Evolutionary conservation across 2,113 vertebrate species (phyloP).

Genomic region (Cygnus buccinator): DNA sequence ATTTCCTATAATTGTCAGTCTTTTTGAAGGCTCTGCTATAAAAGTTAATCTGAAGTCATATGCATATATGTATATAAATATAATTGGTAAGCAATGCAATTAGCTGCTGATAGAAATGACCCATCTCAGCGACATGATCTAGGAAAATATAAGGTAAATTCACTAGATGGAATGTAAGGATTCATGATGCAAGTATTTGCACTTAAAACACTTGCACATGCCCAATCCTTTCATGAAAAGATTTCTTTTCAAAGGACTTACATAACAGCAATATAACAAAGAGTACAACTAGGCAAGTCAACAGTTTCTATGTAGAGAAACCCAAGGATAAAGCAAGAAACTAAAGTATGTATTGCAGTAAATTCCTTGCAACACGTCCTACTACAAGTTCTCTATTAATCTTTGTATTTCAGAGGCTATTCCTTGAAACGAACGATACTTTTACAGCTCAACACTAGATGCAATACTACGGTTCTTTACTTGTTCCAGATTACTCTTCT

Average conservation of each 20-base stretch:
- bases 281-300: not conserved
- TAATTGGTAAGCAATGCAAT: not conserved
- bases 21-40: slow-evolving; percentile 23
- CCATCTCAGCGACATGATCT: not conserved
- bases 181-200: not conserved
- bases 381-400: not conserved
- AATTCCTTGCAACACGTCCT: not conserved
- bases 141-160: not conserved
- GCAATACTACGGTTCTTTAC: not conserved
- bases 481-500: not conserved
- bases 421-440: not conserved
- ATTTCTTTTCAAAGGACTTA: not conserved
- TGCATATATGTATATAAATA: not conserved
- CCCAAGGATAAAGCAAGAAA: not conserved
- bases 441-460: not conserved
- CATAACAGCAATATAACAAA: not conserved
- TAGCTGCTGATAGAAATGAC: not conserved
- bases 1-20: slow-evolving; percentile 43
- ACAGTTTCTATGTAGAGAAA: not conserved
- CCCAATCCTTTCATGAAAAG: not conserved
- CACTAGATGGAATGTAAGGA: not conserved
- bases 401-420: not conserved
- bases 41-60: slow-evolving; percentile 40
- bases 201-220: not conserved
- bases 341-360: not conserved